Base-by-base conservation (phyloP, 2,797 vertebrate species). In the Graptemys geographica region DNA sequence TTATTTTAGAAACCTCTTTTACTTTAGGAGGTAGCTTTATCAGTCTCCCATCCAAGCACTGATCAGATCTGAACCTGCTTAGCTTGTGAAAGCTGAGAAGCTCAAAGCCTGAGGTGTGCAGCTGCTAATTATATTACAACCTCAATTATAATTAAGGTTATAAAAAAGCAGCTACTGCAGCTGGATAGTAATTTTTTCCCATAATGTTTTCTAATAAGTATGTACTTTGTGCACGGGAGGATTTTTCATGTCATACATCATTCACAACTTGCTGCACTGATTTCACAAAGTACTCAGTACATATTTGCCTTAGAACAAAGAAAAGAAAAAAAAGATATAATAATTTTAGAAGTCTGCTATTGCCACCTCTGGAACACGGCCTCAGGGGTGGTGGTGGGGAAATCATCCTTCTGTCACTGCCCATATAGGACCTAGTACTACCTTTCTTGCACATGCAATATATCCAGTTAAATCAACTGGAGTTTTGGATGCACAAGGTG, bases 11-110 rank as follows among this genome's bases (percentile, higher is more conserved):
- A 55, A 49, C 53, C 81, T 74, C 21, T 44, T 89, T 92, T 84
- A 88, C 84, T 84, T 84, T 84, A 92, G 80, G 84, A 92, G 96
- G 96, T 91, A 96, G 59, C 52, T 92, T 92, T 91, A 93, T 96
- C 95, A 52, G 78, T 9, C 69, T 95, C 74, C 84, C 47, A 89
- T 96, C 92, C 84, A 89, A 86, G 81, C 62, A n/a, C 74, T 49
- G 0, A 21, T 56, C 81, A 90, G 81, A 91, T 86, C 80, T 52
- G 74, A 94, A 9, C 56, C 37, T 86, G 85, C 86, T 96, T 76
- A 84, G 89, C 83, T 88, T 55, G 51, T 53, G 82, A 90, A 90
- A 93, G 74, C 87, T 78, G 84, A 86, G 76, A 76, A 49, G 13
- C 78, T 87, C 79, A 86, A 62, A 74, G 69, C 28, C 21, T 56